Conservation (phyloP, 2,888 invertebrate genomes). For the Ochropleura plecta region DNA sequence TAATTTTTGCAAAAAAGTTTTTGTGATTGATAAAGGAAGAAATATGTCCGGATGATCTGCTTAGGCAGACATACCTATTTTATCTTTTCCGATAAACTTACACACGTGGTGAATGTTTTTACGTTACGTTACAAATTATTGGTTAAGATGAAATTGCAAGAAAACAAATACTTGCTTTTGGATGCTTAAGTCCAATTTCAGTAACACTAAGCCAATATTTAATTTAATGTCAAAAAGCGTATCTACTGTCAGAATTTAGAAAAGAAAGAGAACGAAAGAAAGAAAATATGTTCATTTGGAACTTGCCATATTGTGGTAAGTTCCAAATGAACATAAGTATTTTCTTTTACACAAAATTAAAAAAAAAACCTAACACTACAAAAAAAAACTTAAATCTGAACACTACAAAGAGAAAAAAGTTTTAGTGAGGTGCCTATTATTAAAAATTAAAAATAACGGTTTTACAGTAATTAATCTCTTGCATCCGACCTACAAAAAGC, state of each 20-base stretch:
- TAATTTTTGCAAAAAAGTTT: too few relatives aligned
- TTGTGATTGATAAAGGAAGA: constrained; percentile 23
- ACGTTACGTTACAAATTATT: not conserved
- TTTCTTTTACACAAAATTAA: too few relatives aligned
- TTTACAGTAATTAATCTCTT: not conserved
- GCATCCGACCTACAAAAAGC: not conserved
- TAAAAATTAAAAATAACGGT: not conserved
- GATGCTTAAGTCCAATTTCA: not conserved
- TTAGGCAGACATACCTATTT: not conserved
- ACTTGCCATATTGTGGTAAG: too few relatives aligned
- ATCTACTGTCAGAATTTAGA: not conserved
- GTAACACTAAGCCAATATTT: not conserved
- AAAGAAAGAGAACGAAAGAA: too few relatives aligned
- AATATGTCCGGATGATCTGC: constrained; percentile 1
- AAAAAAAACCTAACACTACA: too few relatives aligned
- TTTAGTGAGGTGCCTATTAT: too few relatives aligned
- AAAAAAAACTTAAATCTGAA: too few relatives aligned
- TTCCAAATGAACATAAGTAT: too few relatives aligned
- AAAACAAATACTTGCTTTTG: not conserved
- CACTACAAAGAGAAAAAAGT: too few relatives aligned
- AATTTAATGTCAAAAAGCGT: not conserved
- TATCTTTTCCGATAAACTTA: not conserved
- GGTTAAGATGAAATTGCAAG: not conserved
- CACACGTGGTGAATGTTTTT: not conserved
- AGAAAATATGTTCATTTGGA: too few relatives aligned